phyloP scores from a whole-genome alignment of 2,888 invertebrate genomes.

The Oxyscelio sp. region DNA sequence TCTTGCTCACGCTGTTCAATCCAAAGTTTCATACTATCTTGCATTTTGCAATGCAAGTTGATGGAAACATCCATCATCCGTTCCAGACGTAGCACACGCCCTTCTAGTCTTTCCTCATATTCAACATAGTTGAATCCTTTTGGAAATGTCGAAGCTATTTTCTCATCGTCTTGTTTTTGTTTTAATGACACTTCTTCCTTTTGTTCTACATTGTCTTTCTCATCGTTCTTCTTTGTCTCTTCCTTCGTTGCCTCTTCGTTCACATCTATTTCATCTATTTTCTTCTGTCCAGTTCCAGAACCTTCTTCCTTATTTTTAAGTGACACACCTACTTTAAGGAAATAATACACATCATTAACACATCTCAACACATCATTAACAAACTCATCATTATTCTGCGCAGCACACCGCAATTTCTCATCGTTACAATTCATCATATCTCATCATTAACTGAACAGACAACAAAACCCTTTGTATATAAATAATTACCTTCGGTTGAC shows the following conservation, averaged over 20 bases:
- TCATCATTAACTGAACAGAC: no score
- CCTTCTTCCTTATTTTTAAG: background rate
- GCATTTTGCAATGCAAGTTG: constrained; percentile 22
- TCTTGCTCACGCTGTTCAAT: background rate
- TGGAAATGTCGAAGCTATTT: no score
- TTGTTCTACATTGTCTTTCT: background rate
- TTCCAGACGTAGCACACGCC: constrained; percentile 1
- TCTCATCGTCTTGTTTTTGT: no score
- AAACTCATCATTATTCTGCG: no score
- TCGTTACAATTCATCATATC: no score
- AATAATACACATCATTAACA: background rate
- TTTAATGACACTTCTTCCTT: background rate
- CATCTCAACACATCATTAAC: no score
- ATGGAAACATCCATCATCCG: background rate
- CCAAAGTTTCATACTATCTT: constrained; percentile 13
- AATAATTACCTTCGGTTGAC: no score
- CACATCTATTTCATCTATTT: background rate
- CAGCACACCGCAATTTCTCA: no score
- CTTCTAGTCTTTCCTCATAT: background rate
- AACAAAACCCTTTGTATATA: no score
- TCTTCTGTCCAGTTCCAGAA: background rate
- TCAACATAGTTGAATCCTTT: background rate
- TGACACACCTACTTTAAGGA: constrained; percentile 19
- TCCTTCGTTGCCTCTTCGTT: no score
- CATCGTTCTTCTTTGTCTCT: no score